Percentiles rank a stretch among this genome's conserved stretches.
Conservation (phyloP, 2,888 invertebrate genomes). For the Druceiella hillmani region DNA sequence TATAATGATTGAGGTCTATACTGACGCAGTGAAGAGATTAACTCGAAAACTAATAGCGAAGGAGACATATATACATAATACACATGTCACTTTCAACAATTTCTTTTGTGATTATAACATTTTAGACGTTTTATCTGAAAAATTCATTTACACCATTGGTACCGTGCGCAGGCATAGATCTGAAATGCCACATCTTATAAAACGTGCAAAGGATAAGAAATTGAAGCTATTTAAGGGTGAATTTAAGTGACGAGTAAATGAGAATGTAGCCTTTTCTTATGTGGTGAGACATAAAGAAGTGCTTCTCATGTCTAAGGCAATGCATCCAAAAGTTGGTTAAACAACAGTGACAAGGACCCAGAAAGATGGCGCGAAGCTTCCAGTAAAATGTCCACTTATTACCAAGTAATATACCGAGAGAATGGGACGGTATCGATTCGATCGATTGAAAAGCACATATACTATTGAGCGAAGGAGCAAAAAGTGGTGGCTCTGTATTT, state of each 20-base stretch:
- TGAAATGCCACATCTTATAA: slow-evolving; percentile 2
- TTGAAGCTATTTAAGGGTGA: slow-evolving; percentile 18
- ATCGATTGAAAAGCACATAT: not conserved
- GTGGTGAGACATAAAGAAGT: slow-evolving; percentile 25
- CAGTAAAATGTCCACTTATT: slow-evolving; percentile 2
- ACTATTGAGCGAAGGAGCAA: not conserved
- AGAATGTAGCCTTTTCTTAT: slow-evolving; percentile 21
- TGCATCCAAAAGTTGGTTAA: slow-evolving; percentile 22
- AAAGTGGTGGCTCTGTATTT: slow-evolving; percentile 2
- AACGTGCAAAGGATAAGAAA: slow-evolving; percentile 4
- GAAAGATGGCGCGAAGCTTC: not conserved
- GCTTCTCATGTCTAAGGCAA: slow-evolving; percentile 22
- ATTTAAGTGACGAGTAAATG: slow-evolving; percentile 23
- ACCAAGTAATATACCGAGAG: no score
- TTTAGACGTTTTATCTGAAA: not conserved
- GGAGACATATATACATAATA: no score
- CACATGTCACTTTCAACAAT: slow-evolving; percentile 3
- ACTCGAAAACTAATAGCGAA: no score
- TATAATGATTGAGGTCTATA: no score
- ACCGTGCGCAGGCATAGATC: slow-evolving; percentile 4
- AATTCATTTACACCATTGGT: not conserved
- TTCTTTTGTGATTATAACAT: slow-evolving; percentile 4
- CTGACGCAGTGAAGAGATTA: no score
- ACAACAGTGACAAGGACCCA: no score
- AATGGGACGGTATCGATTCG: no score